These are phyloP conservation scores for Eupelmus urozonus DNA, from an alignment of 2,888 invertebrate genomes.

Conservation along the genomic window DNA sequence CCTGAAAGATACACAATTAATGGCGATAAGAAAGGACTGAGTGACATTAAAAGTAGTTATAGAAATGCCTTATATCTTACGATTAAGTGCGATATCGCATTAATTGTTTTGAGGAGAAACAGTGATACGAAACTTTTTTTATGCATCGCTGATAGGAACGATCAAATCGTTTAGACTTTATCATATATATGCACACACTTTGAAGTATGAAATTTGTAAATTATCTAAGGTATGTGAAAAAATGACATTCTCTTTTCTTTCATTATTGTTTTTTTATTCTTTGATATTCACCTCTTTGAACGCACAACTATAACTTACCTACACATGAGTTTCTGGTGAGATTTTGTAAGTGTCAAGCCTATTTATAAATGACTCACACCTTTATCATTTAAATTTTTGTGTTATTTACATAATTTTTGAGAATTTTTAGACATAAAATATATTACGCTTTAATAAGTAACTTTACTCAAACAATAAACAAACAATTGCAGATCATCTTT, in stretches of 20 bases:
- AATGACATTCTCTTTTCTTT: constrained; percentile 30
- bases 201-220: constrained; percentile 46
- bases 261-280: background rate
- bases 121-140: constrained; percentile 19
- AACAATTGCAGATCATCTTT: constrained; percentile 27
- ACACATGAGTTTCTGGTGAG: constrained; percentile 2
- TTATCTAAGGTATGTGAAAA: constrained; percentile 47
- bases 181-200: constrained; percentile 35
- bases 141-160: constrained; percentile 37
- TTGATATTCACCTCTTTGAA: constrained; percentile 19
- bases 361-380: constrained; percentile 22
- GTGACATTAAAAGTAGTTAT: constrained; percentile 40
- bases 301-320: constrained; percentile 12
- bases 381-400: background rate
- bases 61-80: constrained; percentile 38
- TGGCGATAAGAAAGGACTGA: constrained; percentile 38
- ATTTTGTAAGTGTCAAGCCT: constrained; percentile 25
- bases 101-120: constrained; percentile 28
- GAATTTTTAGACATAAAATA: constrained; percentile 19
- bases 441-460: constrained; percentile 25
- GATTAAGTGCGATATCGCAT: constrained; percentile 17
- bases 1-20: constrained; percentile 6
- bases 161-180: constrained; percentile 38
- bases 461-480: constrained; percentile 26
- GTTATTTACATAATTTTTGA: constrained; percentile 47